Percentiles rank a stretch among this genome's conserved stretches.
These are phyloP conservation scores for Eumeta japonica DNA, from an alignment of 1,140 invertebrate species.

Conservation along the genomic window DNA sequence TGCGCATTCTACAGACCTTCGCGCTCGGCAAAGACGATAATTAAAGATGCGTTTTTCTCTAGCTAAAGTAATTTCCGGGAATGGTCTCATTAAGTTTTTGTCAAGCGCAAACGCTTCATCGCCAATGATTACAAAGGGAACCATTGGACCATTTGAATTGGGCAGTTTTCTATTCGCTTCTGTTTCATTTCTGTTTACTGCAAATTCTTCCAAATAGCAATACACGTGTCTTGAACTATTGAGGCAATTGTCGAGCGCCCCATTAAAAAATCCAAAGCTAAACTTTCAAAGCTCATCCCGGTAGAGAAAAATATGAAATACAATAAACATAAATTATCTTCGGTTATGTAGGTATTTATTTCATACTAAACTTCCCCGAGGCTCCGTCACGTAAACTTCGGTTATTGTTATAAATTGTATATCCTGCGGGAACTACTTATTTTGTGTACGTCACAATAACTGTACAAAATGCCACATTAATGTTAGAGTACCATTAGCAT, in stretches of 20 bases:
- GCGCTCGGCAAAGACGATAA: constrained; percentile 18
- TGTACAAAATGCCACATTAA: no score
- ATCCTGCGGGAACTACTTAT: no score
- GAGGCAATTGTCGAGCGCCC: constrained; percentile 9
- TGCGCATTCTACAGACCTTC: constrained; percentile 21
- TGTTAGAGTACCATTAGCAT: no score
- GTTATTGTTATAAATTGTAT: no score
- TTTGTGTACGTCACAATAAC: no score
- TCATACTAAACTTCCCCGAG: no score
- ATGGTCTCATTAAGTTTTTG: constrained; percentile 10
- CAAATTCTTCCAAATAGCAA: constrained; percentile 12
- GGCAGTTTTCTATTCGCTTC: constrained; percentile 7
- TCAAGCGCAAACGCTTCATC: constrained; percentile 22
- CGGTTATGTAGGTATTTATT: no score
- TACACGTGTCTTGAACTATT: constrained; percentile 12
- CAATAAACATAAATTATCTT: constrained; percentile 11
- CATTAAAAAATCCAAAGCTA: constrained; percentile 12
- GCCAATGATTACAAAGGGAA: constrained; percentile 17
- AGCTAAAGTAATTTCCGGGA: constrained; percentile 14
- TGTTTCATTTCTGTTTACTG: constrained; percentile 10
- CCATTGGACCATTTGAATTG: constrained; percentile 8
- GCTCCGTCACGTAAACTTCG: no score
- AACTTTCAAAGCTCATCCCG: constrained; percentile 8
- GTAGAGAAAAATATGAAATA: constrained; percentile 14
- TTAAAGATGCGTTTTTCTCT: constrained; percentile 21